Evolutionary conservation across 53 echinoderm and acorn worm species (phyloP).

Genomic region (Hippasteria phrygiana): DNA sequence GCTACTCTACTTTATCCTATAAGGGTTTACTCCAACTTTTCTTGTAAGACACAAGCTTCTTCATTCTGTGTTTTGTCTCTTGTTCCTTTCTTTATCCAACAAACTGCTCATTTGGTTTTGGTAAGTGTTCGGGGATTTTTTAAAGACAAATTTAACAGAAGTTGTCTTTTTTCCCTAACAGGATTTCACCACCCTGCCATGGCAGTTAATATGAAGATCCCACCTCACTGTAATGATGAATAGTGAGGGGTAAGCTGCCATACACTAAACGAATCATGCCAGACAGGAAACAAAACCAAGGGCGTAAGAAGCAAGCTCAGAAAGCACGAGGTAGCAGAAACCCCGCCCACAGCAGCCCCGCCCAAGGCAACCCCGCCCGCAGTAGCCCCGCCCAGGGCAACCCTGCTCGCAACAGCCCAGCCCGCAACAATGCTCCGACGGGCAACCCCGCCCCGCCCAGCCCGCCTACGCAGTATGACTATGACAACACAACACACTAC

Average conservation of each 20-base stretch:
- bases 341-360: not conserved
- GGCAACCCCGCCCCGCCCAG: not conserved
- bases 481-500: slow-evolving; percentile 18
- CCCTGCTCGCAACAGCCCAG: not conserved
- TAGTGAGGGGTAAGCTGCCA: not conserved
- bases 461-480: not conserved
- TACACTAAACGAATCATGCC: slow-evolving; percentile 9
- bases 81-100: not conserved
- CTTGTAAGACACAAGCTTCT: too few relatives aligned
- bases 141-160: not conserved
- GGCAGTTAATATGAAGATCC: not conserved
- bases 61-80: not conserved
- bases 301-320: not conserved
- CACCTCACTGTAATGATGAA: not conserved
- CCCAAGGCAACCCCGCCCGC: not conserved
- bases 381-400: not conserved
- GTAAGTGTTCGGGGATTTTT: not conserved
- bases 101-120: not conserved
- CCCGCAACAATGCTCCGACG: not conserved
- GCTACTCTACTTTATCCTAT: too few relatives aligned
- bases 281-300: slow-evolving; percentile 29
- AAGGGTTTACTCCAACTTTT: too few relatives aligned
- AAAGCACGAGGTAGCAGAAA: not conserved
- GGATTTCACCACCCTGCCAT: not conserved
- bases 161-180: not conserved